Evolutionary conservation across 2,797 vertebrate species (phyloP).

Genomic region (Sebastes ruberrimus): DNA sequence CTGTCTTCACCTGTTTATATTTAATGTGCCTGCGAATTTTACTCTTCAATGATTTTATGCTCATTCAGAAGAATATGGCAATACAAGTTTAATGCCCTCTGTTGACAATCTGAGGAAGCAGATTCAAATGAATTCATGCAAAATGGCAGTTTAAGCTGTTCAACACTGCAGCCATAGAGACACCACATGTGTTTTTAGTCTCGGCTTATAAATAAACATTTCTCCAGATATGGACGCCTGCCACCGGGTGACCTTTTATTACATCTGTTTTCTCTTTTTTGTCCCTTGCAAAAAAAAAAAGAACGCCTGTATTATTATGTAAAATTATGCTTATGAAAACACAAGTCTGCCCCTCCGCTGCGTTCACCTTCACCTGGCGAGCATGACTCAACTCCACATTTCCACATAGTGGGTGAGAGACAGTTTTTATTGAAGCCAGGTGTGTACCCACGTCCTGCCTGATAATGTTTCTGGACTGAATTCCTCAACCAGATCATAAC

Average conservation of each 20-base stretch:
- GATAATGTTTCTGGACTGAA: constrained; percentile 62
- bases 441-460: constrained; percentile 67
- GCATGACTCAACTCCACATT: constrained; percentile 81
- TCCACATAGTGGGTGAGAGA: constrained; percentile 68
- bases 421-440: constrained; percentile 85
- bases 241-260: constrained; percentile 83
- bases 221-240: constrained; percentile 80
- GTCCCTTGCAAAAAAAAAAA: constrained; percentile 56
- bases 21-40: background rate
- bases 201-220: constrained; percentile 84
- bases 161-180: constrained; percentile 49
- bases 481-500: constrained; percentile 68
- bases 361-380: constrained; percentile 85
- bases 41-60: constrained; percentile 14
- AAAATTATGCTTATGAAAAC: constrained; percentile 90
- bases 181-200: constrained; percentile 83
- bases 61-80: constrained; percentile 30
- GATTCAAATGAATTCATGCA: constrained; percentile 65
- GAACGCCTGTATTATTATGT: constrained; percentile 83
- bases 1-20: constrained; percentile 4
- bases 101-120: constrained; percentile 72
- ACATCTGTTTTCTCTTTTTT: constrained; percentile 88
- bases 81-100: constrained; percentile 73
- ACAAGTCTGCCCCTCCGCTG: constrained; percentile 76
- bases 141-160: constrained; percentile 63